phyloP scores from a whole-genome alignment of 1,140 invertebrate genomes.

The Laupala kohalensis region DNA sequence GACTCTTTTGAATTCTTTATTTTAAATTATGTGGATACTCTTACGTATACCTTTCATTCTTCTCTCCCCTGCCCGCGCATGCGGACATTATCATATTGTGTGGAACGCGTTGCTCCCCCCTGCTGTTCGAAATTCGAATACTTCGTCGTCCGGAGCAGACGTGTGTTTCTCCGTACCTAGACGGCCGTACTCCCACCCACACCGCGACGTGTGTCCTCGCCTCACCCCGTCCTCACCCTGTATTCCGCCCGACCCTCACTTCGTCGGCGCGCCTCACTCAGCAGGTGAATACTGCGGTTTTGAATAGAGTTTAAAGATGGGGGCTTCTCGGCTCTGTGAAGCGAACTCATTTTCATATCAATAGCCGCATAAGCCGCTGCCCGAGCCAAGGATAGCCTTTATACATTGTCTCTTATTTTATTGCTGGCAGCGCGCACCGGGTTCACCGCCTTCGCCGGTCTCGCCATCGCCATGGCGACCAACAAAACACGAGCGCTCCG shows the following conservation, averaged over 20 bases:
- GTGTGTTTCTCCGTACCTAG: not conserved
- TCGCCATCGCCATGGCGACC: too few relatives aligned
- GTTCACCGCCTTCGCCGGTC: not conserved
- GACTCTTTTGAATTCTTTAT: not conserved
- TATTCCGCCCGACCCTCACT: not conserved
- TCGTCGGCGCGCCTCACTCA: not conserved
- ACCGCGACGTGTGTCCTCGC: not conserved
- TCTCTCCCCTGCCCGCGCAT: not conserved
- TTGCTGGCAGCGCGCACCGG: not conserved
- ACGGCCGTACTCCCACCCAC: not conserved
- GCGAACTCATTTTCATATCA: constrained; percentile 6
- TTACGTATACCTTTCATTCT: not conserved
- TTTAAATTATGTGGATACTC: not conserved
- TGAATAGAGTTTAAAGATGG: not conserved
- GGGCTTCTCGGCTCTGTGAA: not conserved
- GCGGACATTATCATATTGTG: not conserved
- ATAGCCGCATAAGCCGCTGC: not conserved
- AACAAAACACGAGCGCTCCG: not conserved
- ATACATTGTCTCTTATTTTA: not conserved
- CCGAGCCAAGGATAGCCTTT: not conserved
- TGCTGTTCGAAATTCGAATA: constrained; percentile 8
- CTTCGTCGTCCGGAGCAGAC: not conserved
- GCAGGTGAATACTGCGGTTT: constrained; percentile 6
- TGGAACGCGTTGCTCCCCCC: not conserved
- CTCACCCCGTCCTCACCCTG: too few relatives aligned